phyloP scores from a whole-genome alignment of 1,140 invertebrate species.

The Leptinotarsa undecemlineata region DNA sequence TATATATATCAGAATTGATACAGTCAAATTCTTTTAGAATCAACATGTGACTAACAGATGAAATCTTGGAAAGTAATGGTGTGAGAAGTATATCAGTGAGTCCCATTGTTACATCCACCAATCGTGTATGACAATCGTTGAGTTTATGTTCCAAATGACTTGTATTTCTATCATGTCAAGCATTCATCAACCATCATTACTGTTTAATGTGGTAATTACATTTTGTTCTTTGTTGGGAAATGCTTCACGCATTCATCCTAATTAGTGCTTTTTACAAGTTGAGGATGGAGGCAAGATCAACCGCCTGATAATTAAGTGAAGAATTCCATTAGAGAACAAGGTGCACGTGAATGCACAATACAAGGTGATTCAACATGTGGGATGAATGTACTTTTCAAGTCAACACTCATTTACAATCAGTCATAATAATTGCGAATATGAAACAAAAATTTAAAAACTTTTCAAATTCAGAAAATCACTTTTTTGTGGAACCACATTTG shows the following conservation, averaged over 20 bases:
- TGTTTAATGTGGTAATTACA: slow-evolving; percentile 26
- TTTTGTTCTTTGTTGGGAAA: slow-evolving; percentile 26
- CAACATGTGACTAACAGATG: too few relatives aligned
- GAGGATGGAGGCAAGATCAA: slow-evolving; percentile 13
- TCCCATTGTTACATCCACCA: too few relatives aligned
- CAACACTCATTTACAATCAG: too few relatives aligned
- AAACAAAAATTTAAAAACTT: too few relatives aligned
- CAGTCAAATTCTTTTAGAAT: too few relatives aligned
- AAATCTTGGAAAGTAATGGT: too few relatives aligned
- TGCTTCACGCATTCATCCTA: slow-evolving; percentile 20
- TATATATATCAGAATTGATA: too few relatives aligned
- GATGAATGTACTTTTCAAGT: too few relatives aligned
- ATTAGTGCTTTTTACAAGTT: slow-evolving; percentile 26
- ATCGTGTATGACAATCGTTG: neutral
- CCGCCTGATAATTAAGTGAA: slow-evolving; percentile 19
- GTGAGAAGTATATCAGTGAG: too few relatives aligned
- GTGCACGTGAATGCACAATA: slow-evolving; percentile 7
- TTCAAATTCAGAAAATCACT: too few relatives aligned
- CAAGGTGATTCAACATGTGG: neutral
- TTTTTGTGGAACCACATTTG: too few relatives aligned
- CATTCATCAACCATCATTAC: slow-evolving; percentile 13
- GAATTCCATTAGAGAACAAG: slow-evolving; percentile 21
- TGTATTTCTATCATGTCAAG: slow-evolving; percentile 10
- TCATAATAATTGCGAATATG: too few relatives aligned
- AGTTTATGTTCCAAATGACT: slow-evolving; percentile 2